Base-by-base conservation (phyloP, 1,140 invertebrate genomes). In the Lysiphlebus fabarum region DNA sequence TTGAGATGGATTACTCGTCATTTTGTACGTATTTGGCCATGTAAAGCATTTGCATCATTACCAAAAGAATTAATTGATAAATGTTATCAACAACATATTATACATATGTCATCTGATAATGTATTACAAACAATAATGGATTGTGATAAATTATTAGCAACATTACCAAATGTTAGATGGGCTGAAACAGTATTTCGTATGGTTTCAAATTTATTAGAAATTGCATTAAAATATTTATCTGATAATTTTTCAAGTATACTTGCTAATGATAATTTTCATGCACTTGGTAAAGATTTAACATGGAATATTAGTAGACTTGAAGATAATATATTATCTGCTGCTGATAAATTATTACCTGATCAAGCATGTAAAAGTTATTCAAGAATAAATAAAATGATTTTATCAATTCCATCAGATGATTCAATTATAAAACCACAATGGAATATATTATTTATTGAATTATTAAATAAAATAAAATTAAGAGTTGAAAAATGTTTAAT, bases 1-100 rank as follows among this genome's bases (percentile, higher is more conserved):
- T 73, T 94, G 12, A 82, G 86, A 59, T 95, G 92, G 92, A 87
- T 93, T 7, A 92, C 89, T 1, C 86, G 87, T 65, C 83, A 95
- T 75, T 93, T 93, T 71, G 82, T 89, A 7, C 83, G 87, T 67
- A 87, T 95, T 34, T 95, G 92, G 92, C 87, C 91, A 0, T 92
- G 89, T 0, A 89, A 92, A 67, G 84, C 88, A 14, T 94, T 95
- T 76, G 89, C 90, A 0, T 84, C 86, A 58, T 74, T 95, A 47
- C 90, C 91, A 0, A 82, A 87, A 37, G 90, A 93, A 67, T 78
- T 95, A 0, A 81, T 91, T 59, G 87, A 92, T 41, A 88, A 91
- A 68, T 91, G 91, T 71, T 91, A 89, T 67, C 86, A 89, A 67
- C 89, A 92, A 63, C 89, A 90, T 66, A 84, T 91, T 33, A 84